Base-by-base conservation (phyloP, 1,140 invertebrate species). In the Drosophila pallidifrons region DNA sequence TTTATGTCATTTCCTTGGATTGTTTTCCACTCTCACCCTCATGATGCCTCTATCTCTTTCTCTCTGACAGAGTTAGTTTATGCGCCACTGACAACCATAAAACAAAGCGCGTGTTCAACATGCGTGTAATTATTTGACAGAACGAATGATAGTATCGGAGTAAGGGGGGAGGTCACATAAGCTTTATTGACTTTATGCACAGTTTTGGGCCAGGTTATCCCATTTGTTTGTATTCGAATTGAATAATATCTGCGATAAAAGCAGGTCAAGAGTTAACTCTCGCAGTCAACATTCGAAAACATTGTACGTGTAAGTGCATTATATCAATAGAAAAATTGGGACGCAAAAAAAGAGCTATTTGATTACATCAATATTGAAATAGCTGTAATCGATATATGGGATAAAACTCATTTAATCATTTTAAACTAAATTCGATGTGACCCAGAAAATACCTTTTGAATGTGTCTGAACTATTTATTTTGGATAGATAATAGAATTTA, bases 401-500 rank as follows among this genome's bases (percentile, higher is more conserved):
- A 20, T 20, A 49, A 49, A 25, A 11, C 2, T 10, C 11, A 49
- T 28, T 49, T 10, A 49, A 25, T 11, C 13, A 25, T 11, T 4
- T n/a, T 5, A 49, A 47, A 16, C 2, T 38, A 1, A 47, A 49
- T 11, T 49, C 20, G 10, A 49, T 20, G 25, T 49, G 3, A n/a
- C 3, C 3, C 8, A 6, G 16, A 13, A 49, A 10, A 10, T 49
- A 1, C 3, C 3, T 49, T 10, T 3, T 20, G 3, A 25, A 3
- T 25, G 16, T 49, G 2, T 49, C 6, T 20, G 15, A 20, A 20
- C 25, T 20, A 49, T 49, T 49, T n/a, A 16, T 20, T 49, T 49
- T 11, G 2, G 41, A 13, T 13, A 38, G 5, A 46, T 46, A 51
- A 28, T 25, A 1, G 8, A 7, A n/a, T 57, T 28, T 93, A 96